phyloP scores from a whole-genome alignment of 1,140 invertebrate genomes.

The Oncopodura yosiiana region DNA sequence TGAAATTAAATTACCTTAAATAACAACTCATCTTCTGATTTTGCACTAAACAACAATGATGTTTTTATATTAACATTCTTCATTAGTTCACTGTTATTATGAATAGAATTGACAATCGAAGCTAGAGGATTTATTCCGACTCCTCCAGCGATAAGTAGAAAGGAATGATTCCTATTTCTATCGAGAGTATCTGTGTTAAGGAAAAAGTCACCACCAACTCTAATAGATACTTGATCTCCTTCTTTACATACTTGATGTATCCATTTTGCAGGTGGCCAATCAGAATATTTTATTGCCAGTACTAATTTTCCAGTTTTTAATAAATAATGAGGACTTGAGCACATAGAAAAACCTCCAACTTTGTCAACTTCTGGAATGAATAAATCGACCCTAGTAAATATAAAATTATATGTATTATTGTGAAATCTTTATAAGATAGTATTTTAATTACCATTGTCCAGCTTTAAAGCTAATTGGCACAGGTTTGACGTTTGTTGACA shows the following conservation, averaged over 20 bases:
- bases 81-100: constrained; percentile 4
- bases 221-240: constrained; percentile 10
- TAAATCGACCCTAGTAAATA: constrained; percentile 40
- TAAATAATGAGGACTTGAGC: constrained; percentile 38
- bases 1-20: constrained; percentile 19
- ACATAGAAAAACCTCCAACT: constrained; percentile 43
- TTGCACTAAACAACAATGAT: constrained; percentile 21
- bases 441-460: constrained; percentile 29
- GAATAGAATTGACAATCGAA: constrained; percentile 16
- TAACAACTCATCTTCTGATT: constrained; percentile 19
- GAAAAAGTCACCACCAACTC: constrained; percentile 30
- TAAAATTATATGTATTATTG: background rate
- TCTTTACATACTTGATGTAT: constrained; percentile 37
- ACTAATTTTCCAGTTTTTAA: constrained; percentile 34
- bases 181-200: background rate
- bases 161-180: background rate
- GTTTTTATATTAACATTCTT: background rate
- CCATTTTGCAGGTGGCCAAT: constrained; percentile 41
- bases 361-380: constrained; percentile 39
- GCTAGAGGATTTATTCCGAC: constrained; percentile 32
- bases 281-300: constrained; percentile 40
- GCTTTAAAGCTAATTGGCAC: constrained; percentile 24
- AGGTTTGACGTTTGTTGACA: background rate
- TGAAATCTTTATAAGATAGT: background rate
- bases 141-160: constrained; percentile 29